Evolutionary conservation across 2,113 vertebrate genomes (phyloP), one percentile per base, ranked within the genome.

Genomic region (western clawed frog (Xenopus tropicalis)): DNA sequence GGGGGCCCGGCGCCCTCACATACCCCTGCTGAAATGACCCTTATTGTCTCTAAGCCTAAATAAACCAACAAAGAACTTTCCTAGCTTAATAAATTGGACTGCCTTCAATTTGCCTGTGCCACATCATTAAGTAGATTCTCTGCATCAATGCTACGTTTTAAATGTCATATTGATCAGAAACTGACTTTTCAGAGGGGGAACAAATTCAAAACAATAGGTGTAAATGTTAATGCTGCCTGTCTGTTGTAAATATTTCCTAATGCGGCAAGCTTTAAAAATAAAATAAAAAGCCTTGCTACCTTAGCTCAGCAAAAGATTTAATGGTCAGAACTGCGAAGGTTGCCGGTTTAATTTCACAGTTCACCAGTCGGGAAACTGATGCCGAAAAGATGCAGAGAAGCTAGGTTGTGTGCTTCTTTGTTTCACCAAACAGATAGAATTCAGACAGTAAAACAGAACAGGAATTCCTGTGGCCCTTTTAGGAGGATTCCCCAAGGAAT

Each of bases 221-320:
- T 69, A 62, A 69, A 69, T 63, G 61, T 75, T 63, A 69, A 54
- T 54, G 24, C 12, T 22, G n/a, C 14, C 29, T 43, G 44, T 46
- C 21, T 43, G 42, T 69, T 74, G 29, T 76, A 76, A 76, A 76
- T 69, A 69, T 69, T 76, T 62, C 58, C 56, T 76, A 69, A 69
- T 76, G 73, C n/a, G 14, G 48, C 66, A 37, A 54, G 58, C 25
- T 61, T 63, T 69, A 56, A 63, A 68, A 76, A 76, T 43, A 63
- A 23, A 23, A 23, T 57, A 58, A 72, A 69, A 69, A 43, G 6
- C 66, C 37, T 0, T 63, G 58, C 59, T 63, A 62, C 66, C 73
- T 69, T 69, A 76, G 58, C 73, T 76, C 73, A 76, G 73, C 73
- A 76, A 76, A 74, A 76, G 66, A 76, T 76, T 76, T 76, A 76